Base-by-base conservation (phyloP, 2,797 vertebrate species). In the Sebastes flavidus region DNA sequence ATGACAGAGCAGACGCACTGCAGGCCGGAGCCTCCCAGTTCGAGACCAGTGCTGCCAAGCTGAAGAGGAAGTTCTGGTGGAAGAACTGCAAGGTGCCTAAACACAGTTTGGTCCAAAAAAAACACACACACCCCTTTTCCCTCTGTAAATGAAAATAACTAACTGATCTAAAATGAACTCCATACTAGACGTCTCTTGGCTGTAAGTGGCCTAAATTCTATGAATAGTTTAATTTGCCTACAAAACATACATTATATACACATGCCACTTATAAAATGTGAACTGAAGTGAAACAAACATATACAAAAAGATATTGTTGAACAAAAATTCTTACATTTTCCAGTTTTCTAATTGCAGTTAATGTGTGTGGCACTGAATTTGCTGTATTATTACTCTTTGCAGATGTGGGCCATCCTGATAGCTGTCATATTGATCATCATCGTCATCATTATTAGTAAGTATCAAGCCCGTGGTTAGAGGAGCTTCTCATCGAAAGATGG, bases 61-160 rank as follows among this genome's bases (percentile, higher is more conserved):
- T 97, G 81, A 97, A 97, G 87, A 96, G 97, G 91, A 97, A 97
- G 92, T 97, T 95, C 94, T 97, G 97, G 97, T 97, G 97, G 97
- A 97, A 97, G 92, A 97, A 97, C 92, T 95, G 95, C 94, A 95
- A 95, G 94, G 94, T 95, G 68, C 52, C 24, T 20, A 25, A 63
- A 80, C 32, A 73, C 32, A 59, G 54, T 65, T 62, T 62, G 5
- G 34, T 72, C 20, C 12, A 54, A 63, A 30, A 66, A 54, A 46
- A 14, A 54, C 24, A 13, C 5, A 32, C 29, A 46, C 32, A 36
- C 12, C 10, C 20, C 4, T 62, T 38, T 68, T 32, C 3, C 32
- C 34, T 10, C 14, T 72, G 6, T 18, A 55, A 55, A 63, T 60
- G 4, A 20, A 59, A 30, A 49, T 34, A 7, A 27, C 49, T 18